phyloP scores from a whole-genome alignment of 2,113 vertebrate species.

The Tetrax tetrax region DNA sequence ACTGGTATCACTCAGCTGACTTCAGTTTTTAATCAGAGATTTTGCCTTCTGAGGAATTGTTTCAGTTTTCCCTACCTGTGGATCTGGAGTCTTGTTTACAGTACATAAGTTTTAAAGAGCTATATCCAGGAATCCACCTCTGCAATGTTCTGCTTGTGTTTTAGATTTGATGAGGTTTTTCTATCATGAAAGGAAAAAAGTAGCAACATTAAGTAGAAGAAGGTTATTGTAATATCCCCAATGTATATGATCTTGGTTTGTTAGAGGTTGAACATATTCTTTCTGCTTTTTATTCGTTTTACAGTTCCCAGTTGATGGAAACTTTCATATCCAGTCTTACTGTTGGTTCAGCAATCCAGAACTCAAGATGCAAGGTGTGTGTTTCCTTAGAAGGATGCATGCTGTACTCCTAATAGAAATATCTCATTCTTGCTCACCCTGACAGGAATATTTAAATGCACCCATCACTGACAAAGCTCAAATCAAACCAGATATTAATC shows the following conservation, averaged over 20 bases:
- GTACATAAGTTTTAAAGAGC: background rate
- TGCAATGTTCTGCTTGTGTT: background rate
- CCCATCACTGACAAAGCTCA: constrained; percentile 61
- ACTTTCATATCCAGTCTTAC: background rate
- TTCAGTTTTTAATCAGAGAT: constrained; percentile 27
- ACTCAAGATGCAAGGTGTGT: constrained; percentile 22
- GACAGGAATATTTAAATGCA: constrained; percentile 72
- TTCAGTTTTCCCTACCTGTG: background rate
- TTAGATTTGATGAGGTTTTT: background rate
- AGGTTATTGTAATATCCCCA: background rate
- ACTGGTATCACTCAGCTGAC: background rate
- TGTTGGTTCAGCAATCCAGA: constrained; percentile 38
- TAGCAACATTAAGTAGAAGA: background rate
- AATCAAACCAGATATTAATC: constrained; percentile 72
- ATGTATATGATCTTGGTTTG: background rate
- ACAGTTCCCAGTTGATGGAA: constrained; percentile 16
- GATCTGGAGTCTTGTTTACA: background rate
- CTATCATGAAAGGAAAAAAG: background rate
- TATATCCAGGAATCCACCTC: background rate
- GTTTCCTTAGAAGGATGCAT: constrained; percentile 6
- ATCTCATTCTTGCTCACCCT: constrained; percentile 33
- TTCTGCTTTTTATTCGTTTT: constrained; percentile 53
- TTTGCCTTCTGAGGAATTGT: background rate
- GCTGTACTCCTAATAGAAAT: constrained; percentile 51
- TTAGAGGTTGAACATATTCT: background rate